Base-by-base conservation (phyloP, 1,140 invertebrate genomes). In the Drosophila melanogaster region DNA sequence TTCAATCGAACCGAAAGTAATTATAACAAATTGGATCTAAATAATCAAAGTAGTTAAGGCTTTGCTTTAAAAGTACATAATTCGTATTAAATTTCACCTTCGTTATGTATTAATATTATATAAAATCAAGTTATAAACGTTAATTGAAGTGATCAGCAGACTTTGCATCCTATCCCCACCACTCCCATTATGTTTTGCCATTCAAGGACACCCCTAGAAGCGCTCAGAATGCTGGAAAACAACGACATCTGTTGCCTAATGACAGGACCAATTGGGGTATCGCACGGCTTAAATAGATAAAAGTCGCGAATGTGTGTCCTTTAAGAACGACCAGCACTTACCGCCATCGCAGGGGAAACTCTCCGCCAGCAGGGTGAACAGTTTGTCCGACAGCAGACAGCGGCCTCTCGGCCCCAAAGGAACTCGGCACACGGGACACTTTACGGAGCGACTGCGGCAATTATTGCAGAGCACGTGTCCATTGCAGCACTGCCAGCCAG, bases 401-500 rank as follows among this genome's bases (percentile, higher is more conserved):
- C 92, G 81, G 41, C 92, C 92, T 22, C 92, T 74, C 17, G 92
- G 90, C 30, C 92, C 91, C 62, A 92, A 55, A 6, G 92, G 78
- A 51, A 92, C 92, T 12, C 92, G 79, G 66, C 92, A 93, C 35
- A 93, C 90, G 11, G 92, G 92, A 77, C 92, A 93, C 62, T 91
- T 91, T n/a, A 89, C 90, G 10, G 92, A 90, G 33, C 92, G 92
- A 53, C 86, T 81, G 49, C 92, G 91, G 76, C 92, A 93, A 75
- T 90, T 90, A 70, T 91, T 91, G 53, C 92, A 93, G 12, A 93
- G 81, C 24, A 93, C 84, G 75, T 93, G 92, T 69, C 93, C 93
- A 57, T 93, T 93, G 80, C 90, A 92, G 79, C 93, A 93, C 64
- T 93, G 93, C 79, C 91, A 92, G 53, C 92, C 91, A 49, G 93